phyloP scores from a whole-genome alignment of 2,888 invertebrate genomes.

The Apamea sordens region DNA sequence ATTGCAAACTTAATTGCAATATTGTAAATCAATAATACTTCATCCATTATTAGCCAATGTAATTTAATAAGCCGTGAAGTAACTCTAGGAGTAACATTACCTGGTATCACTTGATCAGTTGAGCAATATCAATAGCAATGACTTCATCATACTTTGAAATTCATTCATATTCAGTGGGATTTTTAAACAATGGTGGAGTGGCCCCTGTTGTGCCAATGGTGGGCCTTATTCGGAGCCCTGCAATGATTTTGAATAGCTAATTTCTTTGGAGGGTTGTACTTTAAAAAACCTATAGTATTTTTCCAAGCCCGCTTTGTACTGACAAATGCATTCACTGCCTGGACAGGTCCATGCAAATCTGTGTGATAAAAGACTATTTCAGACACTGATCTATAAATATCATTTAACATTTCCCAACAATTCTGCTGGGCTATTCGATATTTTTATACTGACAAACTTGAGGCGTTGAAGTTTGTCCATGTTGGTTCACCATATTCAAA shows the following conservation, averaged over 20 bases:
- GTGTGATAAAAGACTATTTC: background rate
- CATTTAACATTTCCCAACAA: background rate
- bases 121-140: constrained; percentile 39
- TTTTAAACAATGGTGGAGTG: constrained; percentile 16
- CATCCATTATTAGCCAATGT: constrained; percentile 35
- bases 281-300: background rate
- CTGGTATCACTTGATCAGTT: constrained; percentile 34
- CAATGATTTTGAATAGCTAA: constrained; percentile 8
- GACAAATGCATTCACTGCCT: background rate
- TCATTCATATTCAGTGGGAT: constrained; percentile 26
- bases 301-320: background rate
- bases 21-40: constrained; percentile 13
- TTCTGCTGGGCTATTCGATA: background rate
- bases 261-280: background rate
- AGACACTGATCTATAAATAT: no score
- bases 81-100: constrained; percentile 41
- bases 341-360: background rate
- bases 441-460: background rate
- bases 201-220: constrained; percentile 5
- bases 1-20: constrained; percentile 1
- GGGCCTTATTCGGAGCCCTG: background rate
- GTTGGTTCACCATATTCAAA: background rate
- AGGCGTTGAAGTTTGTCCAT: background rate
- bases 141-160: constrained; percentile 44
- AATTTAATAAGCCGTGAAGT: constrained; percentile 51